Base-by-base conservation (phyloP, 2,888 invertebrate species). In the Troilus luridus region DNA sequence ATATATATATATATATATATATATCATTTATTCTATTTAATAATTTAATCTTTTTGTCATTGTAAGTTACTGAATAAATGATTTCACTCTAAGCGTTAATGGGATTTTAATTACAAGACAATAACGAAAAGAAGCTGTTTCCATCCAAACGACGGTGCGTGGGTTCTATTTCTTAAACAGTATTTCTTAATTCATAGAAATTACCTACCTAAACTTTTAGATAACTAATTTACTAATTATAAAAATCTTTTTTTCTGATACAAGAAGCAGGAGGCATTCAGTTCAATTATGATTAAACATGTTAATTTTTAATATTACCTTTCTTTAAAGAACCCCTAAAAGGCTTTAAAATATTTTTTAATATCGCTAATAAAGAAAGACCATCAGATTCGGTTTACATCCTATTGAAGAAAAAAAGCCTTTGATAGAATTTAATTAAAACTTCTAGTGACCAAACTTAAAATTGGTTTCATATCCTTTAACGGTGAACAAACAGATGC, bases 351-450 rank as follows among this genome's bases (percentile, higher is more conserved):
- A 21, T 21, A 56, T 85, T 54, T 54, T 85, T 85, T 85, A 85
- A 85, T 85, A 85, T 58, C n/a, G 21, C n/a, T 85, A 85, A 19
- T 85, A 85, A 10, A 85, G 85, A 58, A 21, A 12, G 56, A n/a
- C 27, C 56, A 12, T 58, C n/a, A 21, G 85, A 85, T 58, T 19
- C 54, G 12, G 56, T 58, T 58, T 85, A 85, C n/a, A 85, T 54
- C 56, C 81, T 11, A 21, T 21, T 85, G 56, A 56, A 58, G 56
- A 85, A 85, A 85, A 85, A 85, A 56, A 85, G 1, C 85, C 85
- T 85, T 85, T 58, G 85, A 41, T 56, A n/a, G 56, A 85, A 85
- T 85, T 85, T 85, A 85, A 85, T 85, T 85, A 85, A 85, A 85
- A 85, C 41, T 85, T 85, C 56, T n/a, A 56, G 56, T 11, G 56